Base-by-base conservation (phyloP, 2,888 invertebrate genomes). In the Mimas tiliae region DNA sequence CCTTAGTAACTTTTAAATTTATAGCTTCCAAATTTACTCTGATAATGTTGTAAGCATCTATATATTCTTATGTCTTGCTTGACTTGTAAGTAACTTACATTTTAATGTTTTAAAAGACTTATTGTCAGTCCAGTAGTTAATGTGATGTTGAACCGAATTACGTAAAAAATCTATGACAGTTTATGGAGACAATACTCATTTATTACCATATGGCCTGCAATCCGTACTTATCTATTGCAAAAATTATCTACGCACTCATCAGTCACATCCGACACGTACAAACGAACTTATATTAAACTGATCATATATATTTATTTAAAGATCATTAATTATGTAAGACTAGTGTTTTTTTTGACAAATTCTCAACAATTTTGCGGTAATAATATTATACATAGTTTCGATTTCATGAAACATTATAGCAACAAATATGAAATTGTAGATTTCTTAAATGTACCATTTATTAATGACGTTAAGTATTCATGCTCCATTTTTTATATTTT, bases 351-450 rank as follows among this genome's bases (percentile, higher is more conserved):
- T 80, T 74, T 79, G 82, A 84, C 82, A 84, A 82, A 74, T 79
- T 76, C 71, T 84, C 82, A 86, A 86, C 85, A 85, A 80, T 83
- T 69, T 77, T 70, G 81, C 83, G 76, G 79, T 82, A 79, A 73
- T 75, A 73, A 76, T 73, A 27, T 27, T 27, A 74, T 75, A 58
- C 58, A 58, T 58, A 58, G 58, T 58, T 58, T 58, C 58, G 55
- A 55, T 55, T 42, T 58, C 11, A 58, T 58, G 58, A 76, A 75
- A 79, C 79, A 76, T 74, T 71, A 73, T 76, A 79, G 83, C 83
- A 82, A 83, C 82, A 73, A 53, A 50, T 58, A 55, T n/a, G 55
- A 34, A 65, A 65, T 34, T 58, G 48, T 38, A 58, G 48, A 48
- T 9, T 47, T 48, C 38, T 48, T 53, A 42, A 64, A 45, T 64